Percentiles rank a stretch among this genome's conserved stretches.
Evolutionary conservation across 2,888 invertebrate genomes (phyloP).

Genomic region (Orchestes rusci): DNA sequence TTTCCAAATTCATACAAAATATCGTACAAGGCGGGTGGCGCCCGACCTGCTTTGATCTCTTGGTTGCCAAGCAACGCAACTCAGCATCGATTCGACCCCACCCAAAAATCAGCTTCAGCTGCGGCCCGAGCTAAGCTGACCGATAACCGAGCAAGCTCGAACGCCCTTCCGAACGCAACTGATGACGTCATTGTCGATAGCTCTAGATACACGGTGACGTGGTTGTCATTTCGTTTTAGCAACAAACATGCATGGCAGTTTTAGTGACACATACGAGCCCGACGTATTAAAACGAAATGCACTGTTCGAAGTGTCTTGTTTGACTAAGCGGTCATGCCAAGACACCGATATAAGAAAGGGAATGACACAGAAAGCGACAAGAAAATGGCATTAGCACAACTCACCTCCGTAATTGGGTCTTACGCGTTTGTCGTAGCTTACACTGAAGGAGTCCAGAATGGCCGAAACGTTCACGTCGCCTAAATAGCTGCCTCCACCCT

Average conservation of each 20-base stretch:
- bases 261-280: slow-evolving; percentile 24
- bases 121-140: no score
- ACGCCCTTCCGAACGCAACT: neutral
- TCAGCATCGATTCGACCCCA: slow-evolving; percentile 25
- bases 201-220: no score
- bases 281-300: slow-evolving; percentile 13
- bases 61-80: slow-evolving; percentile 21
- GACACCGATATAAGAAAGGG: neutral
- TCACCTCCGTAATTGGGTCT: slow-evolving; percentile 98
- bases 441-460: slow-evolving; percentile 91
- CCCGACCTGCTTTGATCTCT: slow-evolving; percentile 23
- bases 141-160: no score
- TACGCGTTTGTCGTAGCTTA: slow-evolving; percentile 98
- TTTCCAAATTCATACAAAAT: no score
- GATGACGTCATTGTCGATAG: slow-evolving; percentile 2
- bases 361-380: slow-evolving; percentile 14
- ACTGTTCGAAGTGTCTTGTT: neutral
- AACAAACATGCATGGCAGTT: no score
- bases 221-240: no score
- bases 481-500: slow-evolving; percentile 72
- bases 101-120: no score
- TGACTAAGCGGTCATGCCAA: neutral
- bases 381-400: slow-evolving; percentile 34
- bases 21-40: no score
- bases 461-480: slow-evolving; percentile 93